Conservation (phyloP, 2,113 vertebrate genomes). For the Anseranas semipalmata region DNA sequence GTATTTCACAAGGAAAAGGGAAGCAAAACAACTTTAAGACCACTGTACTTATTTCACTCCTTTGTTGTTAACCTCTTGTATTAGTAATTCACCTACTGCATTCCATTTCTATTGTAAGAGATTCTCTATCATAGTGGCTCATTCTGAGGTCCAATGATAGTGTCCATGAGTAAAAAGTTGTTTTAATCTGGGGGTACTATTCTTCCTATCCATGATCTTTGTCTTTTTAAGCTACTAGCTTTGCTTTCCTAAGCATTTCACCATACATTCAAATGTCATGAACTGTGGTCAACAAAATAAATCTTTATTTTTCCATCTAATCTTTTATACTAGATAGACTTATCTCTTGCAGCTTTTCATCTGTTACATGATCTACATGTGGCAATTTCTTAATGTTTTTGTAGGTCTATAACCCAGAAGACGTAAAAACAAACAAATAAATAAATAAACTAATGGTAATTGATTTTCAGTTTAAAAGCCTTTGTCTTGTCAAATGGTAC, state of each 20-base stretch:
- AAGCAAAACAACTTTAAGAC: neutral
- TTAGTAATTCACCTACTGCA: neutral
- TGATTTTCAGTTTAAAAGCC: neutral
- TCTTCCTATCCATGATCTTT: neutral
- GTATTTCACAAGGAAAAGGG: neutral
- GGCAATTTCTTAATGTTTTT: neutral
- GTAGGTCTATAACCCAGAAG: neutral
- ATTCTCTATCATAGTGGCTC: neutral
- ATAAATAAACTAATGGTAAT: neutral
- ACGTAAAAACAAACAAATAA: neutral
- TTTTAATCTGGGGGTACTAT: neutral
- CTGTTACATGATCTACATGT: neutral
- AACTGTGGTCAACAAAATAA: neutral
- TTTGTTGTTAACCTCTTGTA: neutral
- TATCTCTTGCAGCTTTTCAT: neutral
- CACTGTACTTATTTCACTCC: neutral
- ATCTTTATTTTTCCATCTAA: neutral
- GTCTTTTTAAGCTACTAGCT: neutral
- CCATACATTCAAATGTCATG: neutral
- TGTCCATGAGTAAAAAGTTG: neutral
- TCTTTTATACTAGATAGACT: neutral
- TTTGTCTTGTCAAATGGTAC: neutral
- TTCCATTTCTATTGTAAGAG: neutral
- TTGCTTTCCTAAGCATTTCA: neutral
- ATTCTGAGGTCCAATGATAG: neutral